Evolutionary conservation across 2,888 invertebrate species (phyloP), one percentile per base, ranked within the genome.

Genomic region (Athalia circularis): DNA sequence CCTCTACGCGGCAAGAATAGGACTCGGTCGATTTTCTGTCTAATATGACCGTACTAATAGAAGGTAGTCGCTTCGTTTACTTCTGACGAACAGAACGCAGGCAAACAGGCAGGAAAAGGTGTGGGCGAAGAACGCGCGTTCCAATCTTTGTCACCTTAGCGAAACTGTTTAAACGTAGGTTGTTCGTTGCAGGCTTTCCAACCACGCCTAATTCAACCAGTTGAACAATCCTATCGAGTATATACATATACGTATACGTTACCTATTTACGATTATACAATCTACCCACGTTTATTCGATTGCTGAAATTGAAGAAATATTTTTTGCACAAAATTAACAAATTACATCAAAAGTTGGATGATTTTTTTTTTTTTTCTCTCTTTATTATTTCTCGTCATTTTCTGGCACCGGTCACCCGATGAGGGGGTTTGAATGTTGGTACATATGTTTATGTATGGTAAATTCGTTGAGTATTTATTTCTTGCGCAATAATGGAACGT

Each of bases 101-200:
- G 9, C n/a, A 11, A 59, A 47, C 86, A 82, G 81, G 80, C 77
- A 75, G 79, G 65, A 59, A 79, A 77, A 80, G 79, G 80, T 80
- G 87, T 87, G 85, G 87, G 87, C 85, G 87, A 85, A 15, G n/a
- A 75, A 75, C 47, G 7, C 47, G 65, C 79, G 80, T 84, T 29
- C 29, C 29, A 83, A 84, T 80, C 75, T 78, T 67, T 61, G 74
- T 80, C 77, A 79, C 72, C 54, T 64, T 54, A 52, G 77, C 68
- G 62, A 65, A 75, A 75, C 64, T 47, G 47, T 48, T 62, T 64
- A 48, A 52, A 50, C 75, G 75, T 75, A 75, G 75, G 75, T 75
- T 50, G 50, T 13, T 7, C 5, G 29, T 52, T 15, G 52, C 67
- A 29, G 6, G 8, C 62, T 11, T 47, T 47, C 5, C 65, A 15